Base-by-base conservation (phyloP, 2,113 vertebrate species). In the Spizaetus ornatus region DNA sequence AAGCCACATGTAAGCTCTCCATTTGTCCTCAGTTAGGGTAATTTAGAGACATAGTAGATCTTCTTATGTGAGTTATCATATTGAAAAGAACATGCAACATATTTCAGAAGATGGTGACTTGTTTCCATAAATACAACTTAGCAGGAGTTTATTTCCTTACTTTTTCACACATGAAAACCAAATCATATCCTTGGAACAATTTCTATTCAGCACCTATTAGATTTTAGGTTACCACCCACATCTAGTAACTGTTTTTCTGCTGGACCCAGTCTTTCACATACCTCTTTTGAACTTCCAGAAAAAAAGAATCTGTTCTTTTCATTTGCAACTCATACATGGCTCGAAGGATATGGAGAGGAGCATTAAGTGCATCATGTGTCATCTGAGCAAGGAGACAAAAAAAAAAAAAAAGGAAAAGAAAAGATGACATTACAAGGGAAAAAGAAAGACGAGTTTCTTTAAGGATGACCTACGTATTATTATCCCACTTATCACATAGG, bases 311-410 rank as follows among this genome's bases (percentile, higher is more conserved):
- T 0, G 99, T 99, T 96, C 98, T 99, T 93, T 99, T 99, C 99
- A 99, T 99, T 90, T 99, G 99, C 91, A 99, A 52, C 86, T 99
- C 99, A 25, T 99, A 99, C 98, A 99, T 99, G 84, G 99, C 99
- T 82, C 99, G 98, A 81, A 99, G 98, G 45, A 99, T 99, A 89
- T 99, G 99, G 82, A 99, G 97, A 69, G 99, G 99, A 34, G 99
- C 99, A 16, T 99, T 99, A 71, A 99, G 99, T 52, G 99, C 99
- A 97, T 99, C 99, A 0, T 99, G 99, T 48, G 99, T 99, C 98
- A 99, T 99, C 99, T 99, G 93, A 71, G 70, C 36, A 56, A 72
- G 34, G 21, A 67, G 52, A n/a, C 19, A 32, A 45, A 19, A 67
- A 40, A 29, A 32, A 32, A 11, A 7, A 3, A 10, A 7, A 3